Percentiles rank a stretch among this genome's conserved stretches.
These are phyloP conservation scores for Anarrhichthys ocellatus DNA, from an alignment of 2,113 vertebrate genomes.

Conservation along the genomic window DNA sequence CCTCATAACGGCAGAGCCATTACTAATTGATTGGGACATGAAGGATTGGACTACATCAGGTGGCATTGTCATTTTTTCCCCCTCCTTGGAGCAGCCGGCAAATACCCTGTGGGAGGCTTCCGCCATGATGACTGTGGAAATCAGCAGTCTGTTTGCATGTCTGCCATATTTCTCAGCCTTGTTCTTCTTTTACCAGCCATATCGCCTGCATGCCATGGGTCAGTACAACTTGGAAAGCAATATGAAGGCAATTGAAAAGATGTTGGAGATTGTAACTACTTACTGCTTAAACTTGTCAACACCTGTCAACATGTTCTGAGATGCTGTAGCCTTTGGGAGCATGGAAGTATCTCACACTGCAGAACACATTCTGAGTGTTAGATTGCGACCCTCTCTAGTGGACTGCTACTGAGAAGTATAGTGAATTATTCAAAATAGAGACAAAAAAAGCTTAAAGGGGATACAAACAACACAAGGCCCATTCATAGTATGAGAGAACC, in stretches of 20 bases:
- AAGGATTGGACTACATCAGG: conserved; percentile 24
- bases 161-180: conserved; percentile 16
- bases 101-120: background rate
- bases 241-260: conserved; percentile 27
- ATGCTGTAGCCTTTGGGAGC: background rate
- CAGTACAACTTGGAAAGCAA: conserved; percentile 19
- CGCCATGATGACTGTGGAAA: conserved; percentile 17
- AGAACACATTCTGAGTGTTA: background rate
- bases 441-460: background rate
- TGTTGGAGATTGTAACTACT: background rate
- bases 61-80: conserved; percentile 16
- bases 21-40: conserved; percentile 56
- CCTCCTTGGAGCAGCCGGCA: conserved; percentile 12
- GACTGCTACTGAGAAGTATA: background rate
- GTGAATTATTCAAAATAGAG: background rate
- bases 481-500: background rate
- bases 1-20: conserved; percentile 33
- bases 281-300: conserved; percentile 29
- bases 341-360: background rate
- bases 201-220: background rate
- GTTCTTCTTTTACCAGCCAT: background rate
- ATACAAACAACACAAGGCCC: background rate
- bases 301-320: background rate
- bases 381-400: background rate
- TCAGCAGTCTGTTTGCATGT: conserved; percentile 19